These are phyloP conservation scores for Myiagra hebetior DNA, from an alignment of 2,113 vertebrate species.

Conservation along the genomic window DNA sequence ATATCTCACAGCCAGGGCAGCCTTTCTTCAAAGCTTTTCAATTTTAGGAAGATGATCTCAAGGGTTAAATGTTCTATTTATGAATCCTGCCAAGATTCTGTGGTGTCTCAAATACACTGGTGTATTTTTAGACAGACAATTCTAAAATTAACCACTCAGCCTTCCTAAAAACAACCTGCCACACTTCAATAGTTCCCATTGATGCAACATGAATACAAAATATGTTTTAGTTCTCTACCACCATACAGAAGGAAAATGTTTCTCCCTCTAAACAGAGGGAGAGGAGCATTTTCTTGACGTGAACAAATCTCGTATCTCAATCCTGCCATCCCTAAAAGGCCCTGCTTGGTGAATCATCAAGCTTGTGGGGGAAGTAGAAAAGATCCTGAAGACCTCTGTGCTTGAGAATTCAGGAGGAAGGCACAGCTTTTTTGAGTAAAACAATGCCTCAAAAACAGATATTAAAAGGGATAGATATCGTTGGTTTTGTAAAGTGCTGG, in stretches of 20 bases:
- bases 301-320: not conserved
- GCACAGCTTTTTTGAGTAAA: not conserved
- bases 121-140: not conserved
- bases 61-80: not conserved
- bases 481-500: not conserved
- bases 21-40: fast-evolving
- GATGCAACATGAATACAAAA: slow-evolving; percentile 25
- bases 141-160: slow-evolving; percentile 3
- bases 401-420: not conserved
- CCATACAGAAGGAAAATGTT: not conserved
- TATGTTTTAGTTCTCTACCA: not conserved
- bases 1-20: not conserved
- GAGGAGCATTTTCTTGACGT: not conserved
- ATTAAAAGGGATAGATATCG: not conserved
- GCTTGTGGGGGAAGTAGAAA: not conserved
- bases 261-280: not conserved
- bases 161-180: slow-evolving; percentile 8
- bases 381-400: not conserved
- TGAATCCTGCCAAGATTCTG: not conserved
- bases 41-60: not conserved
- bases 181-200: not conserved
- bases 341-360: not conserved
- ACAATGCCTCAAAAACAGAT: not conserved
- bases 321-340: not conserved
- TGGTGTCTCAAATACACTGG: not conserved